Base-by-base conservation (phyloP, 1,140 invertebrate genomes). In the Anastatus disparis region DNA sequence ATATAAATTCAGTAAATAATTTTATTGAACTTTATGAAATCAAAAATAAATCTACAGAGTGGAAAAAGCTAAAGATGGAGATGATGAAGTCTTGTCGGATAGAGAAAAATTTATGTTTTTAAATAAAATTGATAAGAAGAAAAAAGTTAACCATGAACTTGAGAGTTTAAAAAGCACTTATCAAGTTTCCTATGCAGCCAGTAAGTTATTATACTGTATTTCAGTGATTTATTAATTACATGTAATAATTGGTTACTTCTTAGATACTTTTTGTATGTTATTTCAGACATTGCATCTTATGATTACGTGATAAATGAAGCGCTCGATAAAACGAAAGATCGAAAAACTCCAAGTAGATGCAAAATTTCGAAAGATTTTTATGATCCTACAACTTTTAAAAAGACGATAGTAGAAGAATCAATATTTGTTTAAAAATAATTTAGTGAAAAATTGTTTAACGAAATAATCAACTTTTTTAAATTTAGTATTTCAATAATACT, bases 381-480 rank as follows among this genome's bases (percentile, higher is more conserved):
- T 9, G 66, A 68, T 52, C 66, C 66, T 24, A 40, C 61, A 9
- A 8, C 44, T 0, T 68, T 68, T 29, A 61, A 26, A 20, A 68
- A 50, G 31, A 59, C 1, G 24, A 50, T 58, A 13, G 52, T 53
- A 8, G n/a, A 56, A 26, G 3, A 44, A 44, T 6, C 17, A 44
- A 2, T 66, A n/a, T n/a, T 56, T 24, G 22, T 7, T n/a, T 48
- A 13, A 48, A 7, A 20, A 52, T n/a, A n/a, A n/a, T n/a, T n/a
- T n/a, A n/a, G n/a, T n/a, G n/a, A n/a, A n/a, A n/a, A n/a, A n/a
- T n/a, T n/a, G n/a, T n/a, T n/a, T n/a, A n/a, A n/a, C n/a, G n/a
- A n/a, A n/a, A n/a, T n/a, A n/a, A n/a, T n/a, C n/a, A n/a, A n/a
- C n/a, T n/a, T n/a, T n/a, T n/a, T n/a, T n/a, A n/a, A n/a, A n/a